These are phyloP conservation scores for Schizotus pectinicornis DNA, from an alignment of 2,888 invertebrate species.

Conservation along the genomic window DNA sequence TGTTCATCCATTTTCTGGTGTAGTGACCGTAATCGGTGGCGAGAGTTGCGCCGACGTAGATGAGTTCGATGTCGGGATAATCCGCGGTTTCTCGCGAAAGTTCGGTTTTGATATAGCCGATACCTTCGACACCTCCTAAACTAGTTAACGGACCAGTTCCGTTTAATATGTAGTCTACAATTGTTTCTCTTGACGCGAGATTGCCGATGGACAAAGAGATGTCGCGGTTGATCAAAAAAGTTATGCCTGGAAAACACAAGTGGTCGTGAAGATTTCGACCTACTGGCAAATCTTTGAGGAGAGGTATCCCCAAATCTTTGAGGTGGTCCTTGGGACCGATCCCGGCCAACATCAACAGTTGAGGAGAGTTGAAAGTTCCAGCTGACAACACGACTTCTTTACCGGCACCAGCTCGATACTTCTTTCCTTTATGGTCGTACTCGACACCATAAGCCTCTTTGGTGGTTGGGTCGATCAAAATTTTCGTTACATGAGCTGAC, in stretches of 20 bases:
- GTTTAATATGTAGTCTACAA: slow-evolving; percentile 55
- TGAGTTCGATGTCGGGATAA: slow-evolving; percentile 51
- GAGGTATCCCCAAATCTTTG: slow-evolving; percentile 63
- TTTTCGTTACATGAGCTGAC: slow-evolving; percentile 63
- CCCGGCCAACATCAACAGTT: slow-evolving; percentile 72
- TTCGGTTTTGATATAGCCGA: slow-evolving; percentile 50
- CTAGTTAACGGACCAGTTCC: slow-evolving; percentile 63
- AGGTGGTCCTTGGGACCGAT: slow-evolving; percentile 69
- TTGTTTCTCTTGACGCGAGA: slow-evolving; percentile 42
- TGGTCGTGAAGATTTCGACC: slow-evolving; percentile 74
- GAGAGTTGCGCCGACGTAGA: slow-evolving; percentile 62
- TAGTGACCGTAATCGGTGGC: slow-evolving; percentile 63
- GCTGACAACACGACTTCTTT: slow-evolving; percentile 66
- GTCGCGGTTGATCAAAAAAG: slow-evolving; percentile 62
- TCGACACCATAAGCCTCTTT: slow-evolving; percentile 61
- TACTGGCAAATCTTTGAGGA: slow-evolving; percentile 68
- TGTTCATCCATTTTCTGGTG: slow-evolving; percentile 54
- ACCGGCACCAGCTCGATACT: slow-evolving; percentile 51
- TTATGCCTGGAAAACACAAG: slow-evolving; percentile 65
- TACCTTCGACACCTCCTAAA: slow-evolving; percentile 58
- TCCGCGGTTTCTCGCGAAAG: slow-evolving; percentile 43
- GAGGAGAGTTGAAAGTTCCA: slow-evolving; percentile 78
- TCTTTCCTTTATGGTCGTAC: slow-evolving; percentile 43
- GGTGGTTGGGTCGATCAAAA: slow-evolving; percentile 61
- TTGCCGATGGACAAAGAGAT: slow-evolving; percentile 19